These are phyloP conservation scores for Drosophila subsilvestris DNA, from an alignment of 2,888 invertebrate species.

Conservation along the genomic window DNA sequence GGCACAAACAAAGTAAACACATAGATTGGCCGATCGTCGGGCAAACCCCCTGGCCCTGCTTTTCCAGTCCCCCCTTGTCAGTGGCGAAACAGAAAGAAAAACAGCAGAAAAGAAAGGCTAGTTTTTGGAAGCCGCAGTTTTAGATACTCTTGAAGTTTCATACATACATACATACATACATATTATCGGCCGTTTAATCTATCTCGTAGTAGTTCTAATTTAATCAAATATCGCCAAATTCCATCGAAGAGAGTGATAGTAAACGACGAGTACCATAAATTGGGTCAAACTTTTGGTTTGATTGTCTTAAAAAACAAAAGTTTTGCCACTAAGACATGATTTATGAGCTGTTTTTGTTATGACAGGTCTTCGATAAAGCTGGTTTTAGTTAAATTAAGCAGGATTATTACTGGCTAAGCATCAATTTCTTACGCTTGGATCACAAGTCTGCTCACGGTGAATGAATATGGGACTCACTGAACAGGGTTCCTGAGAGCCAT, in stretches of 20 bases:
- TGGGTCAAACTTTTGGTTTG: background rate
- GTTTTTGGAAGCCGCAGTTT: background rate
- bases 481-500: background rate
- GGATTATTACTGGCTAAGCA: background rate
- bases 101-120: conserved; percentile 5
- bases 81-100: conserved; percentile 11
- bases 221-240: too few relatives aligned
- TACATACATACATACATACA: too few relatives aligned
- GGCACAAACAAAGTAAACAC: conserved; percentile 41
- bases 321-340: background rate
- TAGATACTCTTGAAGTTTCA: background rate
- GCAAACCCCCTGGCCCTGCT: background rate
- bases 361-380: background rate
- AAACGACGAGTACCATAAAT: background rate
- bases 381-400: background rate
- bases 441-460: background rate
- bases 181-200: too few relatives aligned
- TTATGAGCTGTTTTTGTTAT: background rate
- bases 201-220: too few relatives aligned
- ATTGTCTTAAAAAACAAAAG: background rate
- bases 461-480: too few relatives aligned
- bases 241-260: too few relatives aligned
- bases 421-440: background rate
- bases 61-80: conserved; percentile 1
- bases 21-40: conserved; percentile 34